A percentile compares a stretch with the other conserved stretches of the same genome.
Evolutionary conservation across 1,140 invertebrate genomes (phyloP).

Genomic region (Drosophila ohnishii): DNA sequence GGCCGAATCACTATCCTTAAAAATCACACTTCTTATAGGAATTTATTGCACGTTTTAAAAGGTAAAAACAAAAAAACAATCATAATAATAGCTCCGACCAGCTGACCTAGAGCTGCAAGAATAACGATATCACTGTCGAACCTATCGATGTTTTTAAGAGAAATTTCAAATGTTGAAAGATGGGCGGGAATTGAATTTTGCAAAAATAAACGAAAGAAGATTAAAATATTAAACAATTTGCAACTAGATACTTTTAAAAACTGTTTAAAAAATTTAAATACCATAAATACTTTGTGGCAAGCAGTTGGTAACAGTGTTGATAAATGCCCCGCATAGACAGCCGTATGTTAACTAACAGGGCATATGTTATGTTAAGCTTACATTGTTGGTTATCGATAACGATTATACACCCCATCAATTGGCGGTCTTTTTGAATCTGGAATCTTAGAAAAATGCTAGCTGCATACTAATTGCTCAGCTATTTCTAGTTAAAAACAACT

Average conservation of each 20-base stretch:
- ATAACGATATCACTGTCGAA: neutral
- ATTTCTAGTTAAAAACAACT: constrained; percentile 15
- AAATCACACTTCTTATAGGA: neutral
- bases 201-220: no score
- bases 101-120: neutral
- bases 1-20: neutral
- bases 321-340: neutral
- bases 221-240: neutral
- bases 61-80: constrained; percentile 21
- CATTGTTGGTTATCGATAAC: neutral
- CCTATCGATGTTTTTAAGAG: neutral
- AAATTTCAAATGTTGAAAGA: neutral
- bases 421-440: constrained; percentile 16
- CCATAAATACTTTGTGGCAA: neutral
- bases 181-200: neutral
- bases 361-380: constrained; percentile 3
- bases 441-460: neutral
- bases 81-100: constrained; percentile 6
- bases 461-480: constrained; percentile 9
- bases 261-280: no score
- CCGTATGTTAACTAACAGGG: constrained; percentile 4
- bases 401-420: neutral
- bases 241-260: neutral
- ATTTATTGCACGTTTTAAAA: constrained; percentile 5
- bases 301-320: constrained; percentile 23